phyloP scores from a whole-genome alignment of 2,113 vertebrate species.

The Periophthalmodon schlosseri region DNA sequence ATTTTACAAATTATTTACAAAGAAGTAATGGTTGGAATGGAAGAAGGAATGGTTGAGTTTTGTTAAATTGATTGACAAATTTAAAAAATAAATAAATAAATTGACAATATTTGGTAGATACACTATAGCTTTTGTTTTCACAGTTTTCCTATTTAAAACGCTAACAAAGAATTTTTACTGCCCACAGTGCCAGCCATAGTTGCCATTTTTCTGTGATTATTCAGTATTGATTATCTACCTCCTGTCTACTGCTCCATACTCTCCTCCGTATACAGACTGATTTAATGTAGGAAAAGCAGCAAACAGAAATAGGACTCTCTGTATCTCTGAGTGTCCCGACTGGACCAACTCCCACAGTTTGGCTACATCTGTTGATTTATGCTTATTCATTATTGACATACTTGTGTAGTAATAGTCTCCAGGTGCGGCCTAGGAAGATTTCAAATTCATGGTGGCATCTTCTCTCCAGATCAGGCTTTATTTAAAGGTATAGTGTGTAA shows the following conservation, averaged over 20 bases:
- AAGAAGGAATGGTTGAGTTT: too few species aligned
- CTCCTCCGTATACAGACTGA: not conserved
- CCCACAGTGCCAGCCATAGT: not conserved
- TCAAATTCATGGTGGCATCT: constrained; percentile 8
- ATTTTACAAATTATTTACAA: too few species aligned
- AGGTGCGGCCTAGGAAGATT: constrained; percentile 37
- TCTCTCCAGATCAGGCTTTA: constrained; percentile 5
- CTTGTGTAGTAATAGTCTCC: constrained; percentile 38
- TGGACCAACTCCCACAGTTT: not conserved
- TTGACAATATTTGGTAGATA: too few species aligned
- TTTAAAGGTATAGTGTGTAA: too few species aligned
- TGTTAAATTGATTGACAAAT: too few species aligned
- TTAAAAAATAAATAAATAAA: too few species aligned
- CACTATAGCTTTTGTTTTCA: too few species aligned
- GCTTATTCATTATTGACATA: constrained; percentile 50
- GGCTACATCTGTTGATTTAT: constrained; percentile 25
- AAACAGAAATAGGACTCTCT: constrained; percentile 5
- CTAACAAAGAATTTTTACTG: not conserved
- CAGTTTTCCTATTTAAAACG: not conserved
- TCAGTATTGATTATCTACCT: not conserved
- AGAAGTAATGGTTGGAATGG: too few species aligned
- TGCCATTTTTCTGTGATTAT: not conserved
- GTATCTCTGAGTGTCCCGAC: not conserved
- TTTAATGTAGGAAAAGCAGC: not conserved
- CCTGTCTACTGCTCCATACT: not conserved